A percentile compares a stretch with the other conserved stretches of the same genome.
Evolutionary conservation across 2,888 invertebrate species (phyloP).

Genomic region (Tenthredo notha): DNA sequence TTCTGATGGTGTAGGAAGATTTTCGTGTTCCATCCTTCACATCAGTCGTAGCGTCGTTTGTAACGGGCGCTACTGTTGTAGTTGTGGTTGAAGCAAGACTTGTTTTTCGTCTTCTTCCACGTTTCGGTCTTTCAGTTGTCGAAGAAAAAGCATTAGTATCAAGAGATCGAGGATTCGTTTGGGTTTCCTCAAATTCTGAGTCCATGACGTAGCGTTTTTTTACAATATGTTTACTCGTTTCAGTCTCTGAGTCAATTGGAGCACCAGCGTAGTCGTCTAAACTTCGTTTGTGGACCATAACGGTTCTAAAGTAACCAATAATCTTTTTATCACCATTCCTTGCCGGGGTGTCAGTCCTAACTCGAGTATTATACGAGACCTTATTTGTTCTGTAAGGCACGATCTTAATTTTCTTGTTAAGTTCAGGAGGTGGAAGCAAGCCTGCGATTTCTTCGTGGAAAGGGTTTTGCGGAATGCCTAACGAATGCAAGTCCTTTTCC

Average conservation of each 20-base stretch:
- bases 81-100: conserved; percentile 2
- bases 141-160: background rate
- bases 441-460: conserved; percentile 46
- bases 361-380: conserved; percentile 58
- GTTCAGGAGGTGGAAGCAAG: conserved; percentile 52
- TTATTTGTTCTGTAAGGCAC: conserved; percentile 59
- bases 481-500: conserved; percentile 22
- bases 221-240: conserved; percentile 3
- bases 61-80: conserved; percentile 20
- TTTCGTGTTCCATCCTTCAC: conserved; percentile 30
- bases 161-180: background rate
- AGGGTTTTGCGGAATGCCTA: conserved; percentile 53
- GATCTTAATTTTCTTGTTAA: conserved; percentile 46
- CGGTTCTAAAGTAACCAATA: conserved; percentile 59
- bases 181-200: conserved; percentile 38
- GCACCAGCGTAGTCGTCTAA: conserved; percentile 49
- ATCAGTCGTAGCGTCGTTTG: conserved; percentile 11
- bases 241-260: conserved; percentile 9
- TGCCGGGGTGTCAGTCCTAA: conserved; percentile 52
- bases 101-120: conserved; percentile 38
- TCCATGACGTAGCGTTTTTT: conserved; percentile 4
- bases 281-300: conserved; percentile 62
- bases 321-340: conserved; percentile 44
- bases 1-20: conserved; percentile 64
- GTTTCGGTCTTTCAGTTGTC: conserved; percentile 42